These are phyloP conservation scores for Brienomyrus longianalis DNA, from an alignment of 2,113 vertebrate genomes.

Conservation along the genomic window DNA sequence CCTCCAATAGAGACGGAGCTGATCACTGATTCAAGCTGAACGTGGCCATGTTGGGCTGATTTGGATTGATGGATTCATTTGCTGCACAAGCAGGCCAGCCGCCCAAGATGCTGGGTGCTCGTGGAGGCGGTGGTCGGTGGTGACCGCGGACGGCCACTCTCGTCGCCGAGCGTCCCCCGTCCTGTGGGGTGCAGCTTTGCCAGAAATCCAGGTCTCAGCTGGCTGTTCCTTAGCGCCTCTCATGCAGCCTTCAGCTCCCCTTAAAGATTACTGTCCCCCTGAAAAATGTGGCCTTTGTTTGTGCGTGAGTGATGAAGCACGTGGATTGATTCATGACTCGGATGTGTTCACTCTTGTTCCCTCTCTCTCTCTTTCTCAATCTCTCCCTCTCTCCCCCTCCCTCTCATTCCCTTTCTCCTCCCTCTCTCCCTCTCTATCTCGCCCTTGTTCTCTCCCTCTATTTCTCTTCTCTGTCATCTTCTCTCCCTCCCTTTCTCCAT, in stretches of 20 bases:
- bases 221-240: not conserved
- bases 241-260: not conserved
- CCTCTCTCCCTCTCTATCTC: not conserved
- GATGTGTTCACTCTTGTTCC: not conserved
- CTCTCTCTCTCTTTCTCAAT: not conserved
- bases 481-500: not conserved
- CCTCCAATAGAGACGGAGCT: constrained; percentile 6
- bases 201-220: constrained; percentile 21
- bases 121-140: not conserved
- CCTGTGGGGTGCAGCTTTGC: not conserved
- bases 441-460: not conserved
- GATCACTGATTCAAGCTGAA: constrained; percentile 37
- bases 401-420: not conserved
- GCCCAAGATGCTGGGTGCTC: not conserved
- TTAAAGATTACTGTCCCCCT: not conserved
- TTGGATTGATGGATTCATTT: constrained; percentile 34
- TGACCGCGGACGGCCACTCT: not conserved
- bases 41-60: constrained; percentile 35
- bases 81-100: not conserved
- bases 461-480: not conserved
- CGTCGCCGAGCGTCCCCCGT: not conserved
- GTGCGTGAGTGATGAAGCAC: not conserved
- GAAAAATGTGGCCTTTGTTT: not conserved
- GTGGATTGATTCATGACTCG: not conserved
- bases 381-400: not conserved